A percentile compares a stretch with the other conserved stretches of the same genome.
These are phyloP conservation scores for Brachionus calyciflorus DNA, from an alignment of 1,140 invertebrate species.

Conservation along the genomic window DNA sequence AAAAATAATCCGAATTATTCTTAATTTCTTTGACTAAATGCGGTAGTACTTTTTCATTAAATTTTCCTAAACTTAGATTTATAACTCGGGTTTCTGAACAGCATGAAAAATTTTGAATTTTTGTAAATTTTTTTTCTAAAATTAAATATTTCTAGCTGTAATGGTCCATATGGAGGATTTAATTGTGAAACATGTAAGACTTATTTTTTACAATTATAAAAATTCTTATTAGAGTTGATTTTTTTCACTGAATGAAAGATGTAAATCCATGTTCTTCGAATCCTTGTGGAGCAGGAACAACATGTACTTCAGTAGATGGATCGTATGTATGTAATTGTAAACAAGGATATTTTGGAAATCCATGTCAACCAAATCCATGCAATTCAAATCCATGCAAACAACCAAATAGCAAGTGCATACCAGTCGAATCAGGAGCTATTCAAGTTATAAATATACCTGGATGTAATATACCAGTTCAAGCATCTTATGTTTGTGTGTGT, in stretches of 20 bases:
- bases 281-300: conserved; percentile 28
- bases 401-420: conserved; percentile 23
- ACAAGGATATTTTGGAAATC: conserved; percentile 23
- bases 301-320: neutral
- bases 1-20: no score
- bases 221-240: no score
- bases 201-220: neutral
- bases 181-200: conserved; percentile 18
- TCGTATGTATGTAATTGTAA: conserved; percentile 13
- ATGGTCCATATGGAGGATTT: neutral
- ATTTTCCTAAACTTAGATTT: no score
- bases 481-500: conserved; percentile 34
- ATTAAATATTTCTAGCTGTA: neutral
- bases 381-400: conserved; percentile 18
- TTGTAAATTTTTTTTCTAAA: neutral
- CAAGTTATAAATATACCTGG: neutral
- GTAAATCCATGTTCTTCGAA: conserved; percentile 29
- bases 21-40: no score
- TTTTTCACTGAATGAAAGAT: no score
- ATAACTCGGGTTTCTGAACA: no score
- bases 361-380: conserved; percentile 37
- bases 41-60: no score
- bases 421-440: conserved; percentile 25
- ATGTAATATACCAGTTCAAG: neutral
- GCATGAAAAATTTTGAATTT: no score